Conservation (phyloP, 2,888 invertebrate species). For the Pardosa pseudoannulata region DNA sequence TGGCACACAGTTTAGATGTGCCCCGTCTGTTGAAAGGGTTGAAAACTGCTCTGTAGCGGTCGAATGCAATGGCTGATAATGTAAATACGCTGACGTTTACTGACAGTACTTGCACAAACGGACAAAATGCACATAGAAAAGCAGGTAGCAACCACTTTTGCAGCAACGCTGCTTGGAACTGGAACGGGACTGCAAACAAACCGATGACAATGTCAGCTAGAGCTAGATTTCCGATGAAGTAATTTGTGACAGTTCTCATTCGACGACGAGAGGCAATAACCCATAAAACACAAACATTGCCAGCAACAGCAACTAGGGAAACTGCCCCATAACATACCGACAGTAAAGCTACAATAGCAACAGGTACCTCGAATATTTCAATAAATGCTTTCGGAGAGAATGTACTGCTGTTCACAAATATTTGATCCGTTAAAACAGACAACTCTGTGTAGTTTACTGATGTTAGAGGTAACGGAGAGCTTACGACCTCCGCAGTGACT, state of each 20-base stretch:
- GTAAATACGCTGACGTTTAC: conserved; percentile 94
- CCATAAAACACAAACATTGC: conserved; percentile 90
- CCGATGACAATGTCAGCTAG: conserved; percentile 76
- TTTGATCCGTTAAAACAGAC: not conserved
- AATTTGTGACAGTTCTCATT: conserved; percentile 83
- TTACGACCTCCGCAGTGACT: not conserved
- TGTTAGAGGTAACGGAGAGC: not conserved
- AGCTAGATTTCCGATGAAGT: conserved; percentile 37
- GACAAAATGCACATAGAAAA: conserved; percentile 92
- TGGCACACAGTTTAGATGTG: conserved; percentile 84
- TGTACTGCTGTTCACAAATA: not conserved
- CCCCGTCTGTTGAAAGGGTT: conserved; percentile 82
- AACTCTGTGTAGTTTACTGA: not conserved
- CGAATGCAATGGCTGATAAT: conserved; percentile 89
- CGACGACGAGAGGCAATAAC: conserved; percentile 85
- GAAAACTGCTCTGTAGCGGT: conserved; percentile 83
- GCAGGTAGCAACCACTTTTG: conserved; percentile 91
- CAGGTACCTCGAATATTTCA: conserved; percentile 84
- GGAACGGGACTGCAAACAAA: conserved; percentile 89
- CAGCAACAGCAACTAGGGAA: conserved; percentile 87
- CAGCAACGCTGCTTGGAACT: conserved; percentile 91
- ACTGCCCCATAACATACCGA: conserved; percentile 89
- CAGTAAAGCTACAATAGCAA: conserved; percentile 84
- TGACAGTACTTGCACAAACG: conserved; percentile 89
- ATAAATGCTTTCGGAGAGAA: not conserved